Base-by-base conservation (phyloP, 2,888 invertebrate genomes). In the Sylvicola cinctus region DNA sequence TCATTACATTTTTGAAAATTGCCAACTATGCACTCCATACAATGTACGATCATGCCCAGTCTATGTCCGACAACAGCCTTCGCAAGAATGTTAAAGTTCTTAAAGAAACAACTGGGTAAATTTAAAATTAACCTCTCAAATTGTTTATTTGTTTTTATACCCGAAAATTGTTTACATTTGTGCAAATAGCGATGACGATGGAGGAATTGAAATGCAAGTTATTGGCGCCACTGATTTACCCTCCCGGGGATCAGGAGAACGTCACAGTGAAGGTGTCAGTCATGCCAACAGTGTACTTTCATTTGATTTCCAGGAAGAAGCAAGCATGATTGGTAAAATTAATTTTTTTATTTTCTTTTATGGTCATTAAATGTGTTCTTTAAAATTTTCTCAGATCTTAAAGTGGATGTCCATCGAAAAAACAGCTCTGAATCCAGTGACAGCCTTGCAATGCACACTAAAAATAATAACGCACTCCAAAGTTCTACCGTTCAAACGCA, bases 1-100 rank as follows among this genome's bases (percentile, higher is more conserved):
- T 87, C 37, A 87, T 96, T 54, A 67, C 77, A 10, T 53, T 69
- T 33, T 66, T 96, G 40, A 98, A 98, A 63, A 60, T 83, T 39
- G 61, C 84, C 44, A 95, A 93, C 62, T 79, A 79, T 61, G 74
- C 78, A 30, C 67, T 95, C 39, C 95, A 95, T 59, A 74, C 78
- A 46, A 76, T 93, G 65, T 95, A 91, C 58, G 93, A 95, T 59
- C 87, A 87, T 11, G 79, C 79, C n/a, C 90, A 91, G 57, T 55
- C 66, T 51, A 58, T 75, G 63, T 58, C 70, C 43, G 54, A 65
- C 43, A 46, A 60, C 48, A 61, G 62, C 60, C 47, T 62, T 48
- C 63, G 71, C 49, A 61, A 60, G 49, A 48, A 61, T 51, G 47
- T 60, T 52, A 55, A 54, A 44, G 47, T 56, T 48, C 48, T 52